A percentile compares a stretch with the other conserved stretches of the same genome.
phyloP scores from a whole-genome alignment of 2,888 invertebrate genomes.

The Cordylochernes scorpioides region DNA sequence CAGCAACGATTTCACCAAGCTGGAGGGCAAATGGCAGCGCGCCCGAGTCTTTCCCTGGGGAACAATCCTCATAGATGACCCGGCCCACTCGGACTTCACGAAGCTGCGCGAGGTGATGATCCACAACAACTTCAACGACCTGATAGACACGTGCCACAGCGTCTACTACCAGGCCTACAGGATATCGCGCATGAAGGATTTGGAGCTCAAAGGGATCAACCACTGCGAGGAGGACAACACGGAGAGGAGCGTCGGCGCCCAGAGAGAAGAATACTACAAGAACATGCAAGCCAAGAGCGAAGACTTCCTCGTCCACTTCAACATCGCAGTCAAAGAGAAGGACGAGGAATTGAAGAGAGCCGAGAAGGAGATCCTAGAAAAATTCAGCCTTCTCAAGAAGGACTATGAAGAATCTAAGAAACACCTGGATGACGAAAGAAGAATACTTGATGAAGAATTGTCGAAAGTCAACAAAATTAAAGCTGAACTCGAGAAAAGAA shows the following conservation, averaged over 20 bases:
- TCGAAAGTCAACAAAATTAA: too few relatives aligned
- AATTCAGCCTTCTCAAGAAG: slow-evolving; percentile 78
- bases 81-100: slow-evolving; percentile 95
- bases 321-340: slow-evolving; percentile 83
- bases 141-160: slow-evolving; percentile 87
- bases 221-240: neutral
- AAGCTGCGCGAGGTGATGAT: slow-evolving; percentile 94
- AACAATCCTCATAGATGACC: too few relatives aligned
- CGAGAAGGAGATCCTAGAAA: slow-evolving; percentile 81
- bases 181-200: slow-evolving; percentile 49
- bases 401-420: slow-evolving; percentile 81
- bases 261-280: slow-evolving; percentile 92
- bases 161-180: slow-evolving; percentile 87
- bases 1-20: too few relatives aligned
- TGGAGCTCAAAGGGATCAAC: slow-evolving; percentile 63
- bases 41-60: too few relatives aligned
- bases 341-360: slow-evolving; percentile 87
- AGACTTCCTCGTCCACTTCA: too few relatives aligned
- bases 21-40: too few relatives aligned
- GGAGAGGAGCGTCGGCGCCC: slow-evolving; percentile 54
- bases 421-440: slow-evolving; percentile 63
- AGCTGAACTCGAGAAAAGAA: too few relatives aligned
- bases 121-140: slow-evolving; percentile 95
- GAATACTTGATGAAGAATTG: slow-evolving; percentile 89
- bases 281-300: too few relatives aligned